Conservation (phyloP, 92 coral and sea anemone species). For the Zoanthus solanderi region DNA sequence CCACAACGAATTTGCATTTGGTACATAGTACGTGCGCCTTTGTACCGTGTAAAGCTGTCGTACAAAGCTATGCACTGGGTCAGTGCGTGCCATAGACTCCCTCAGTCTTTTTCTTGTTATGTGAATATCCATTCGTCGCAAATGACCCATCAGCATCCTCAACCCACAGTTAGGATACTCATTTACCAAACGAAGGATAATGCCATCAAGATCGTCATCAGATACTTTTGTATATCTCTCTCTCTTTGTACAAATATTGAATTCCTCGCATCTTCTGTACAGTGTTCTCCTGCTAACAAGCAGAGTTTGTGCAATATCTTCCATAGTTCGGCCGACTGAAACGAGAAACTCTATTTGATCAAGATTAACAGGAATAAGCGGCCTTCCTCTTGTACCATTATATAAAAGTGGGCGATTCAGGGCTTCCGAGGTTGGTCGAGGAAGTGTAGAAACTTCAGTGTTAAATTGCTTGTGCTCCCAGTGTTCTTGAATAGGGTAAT, state of each 20-base stretch:
- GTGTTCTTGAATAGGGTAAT: constrained; percentile 47
- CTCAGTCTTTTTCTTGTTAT: constrained; percentile 52
- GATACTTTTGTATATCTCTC: constrained; percentile 43
- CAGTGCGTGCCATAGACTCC: constrained; percentile 49
- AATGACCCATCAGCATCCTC: constrained; percentile 51
- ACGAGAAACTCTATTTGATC: constrained; percentile 56
- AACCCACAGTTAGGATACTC: constrained; percentile 54
- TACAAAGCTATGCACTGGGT: constrained; percentile 65
- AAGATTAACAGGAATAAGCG: constrained; percentile 51
- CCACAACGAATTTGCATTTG: constrained; percentile 71
- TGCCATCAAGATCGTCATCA: constrained; percentile 50
- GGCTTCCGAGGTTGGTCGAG: constrained; percentile 57
- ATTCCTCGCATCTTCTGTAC: constrained; percentile 65
- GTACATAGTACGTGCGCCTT: constrained; percentile 66
- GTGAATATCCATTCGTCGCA: constrained; percentile 21
- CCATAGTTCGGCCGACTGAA: constrained; percentile 60
- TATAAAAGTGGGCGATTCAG: constrained; percentile 21
- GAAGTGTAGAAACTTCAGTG: constrained; percentile 44
- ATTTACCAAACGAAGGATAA: constrained; percentile 40
- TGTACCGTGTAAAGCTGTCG: constrained; percentile 48
- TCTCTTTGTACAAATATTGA: constrained; percentile 53
- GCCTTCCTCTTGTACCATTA: constrained; percentile 45
- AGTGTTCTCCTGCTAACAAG: constrained; percentile 59
- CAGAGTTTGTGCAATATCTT: constrained; percentile 47
- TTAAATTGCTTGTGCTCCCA: constrained; percentile 54